A percentile compares a stretch with the other conserved stretches of the same genome.
Evolutionary conservation across 2,888 invertebrate species (phyloP).

Genomic region (Prosapia bicincta): DNA sequence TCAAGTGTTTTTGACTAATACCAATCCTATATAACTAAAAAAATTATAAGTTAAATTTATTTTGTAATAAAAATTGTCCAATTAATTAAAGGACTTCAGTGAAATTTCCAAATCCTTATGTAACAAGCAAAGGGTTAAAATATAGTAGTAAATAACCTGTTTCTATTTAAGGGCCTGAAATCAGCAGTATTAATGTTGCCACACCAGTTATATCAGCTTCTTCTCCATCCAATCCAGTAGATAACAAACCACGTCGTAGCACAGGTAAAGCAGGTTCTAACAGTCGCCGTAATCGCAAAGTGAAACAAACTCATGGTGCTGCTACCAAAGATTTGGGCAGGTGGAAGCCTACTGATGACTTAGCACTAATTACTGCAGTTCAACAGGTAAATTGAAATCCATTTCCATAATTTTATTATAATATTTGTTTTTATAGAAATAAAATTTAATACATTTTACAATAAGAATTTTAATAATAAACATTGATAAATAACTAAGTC

Average conservation of each 20-base stretch:
- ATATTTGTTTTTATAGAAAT: no score
- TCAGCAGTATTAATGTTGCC: background rate
- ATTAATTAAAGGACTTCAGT: no score
- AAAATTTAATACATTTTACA: no score
- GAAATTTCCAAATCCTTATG: no score
- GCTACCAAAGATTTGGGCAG: slow-evolving; percentile 83
- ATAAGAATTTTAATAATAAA: no score
- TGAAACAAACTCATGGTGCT: slow-evolving; percentile 63
- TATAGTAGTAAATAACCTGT: background rate
- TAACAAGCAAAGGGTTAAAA: no score
- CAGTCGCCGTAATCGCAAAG: slow-evolving; percentile 48
- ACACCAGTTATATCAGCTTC: slow-evolving; percentile 6
- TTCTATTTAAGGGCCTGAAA: slow-evolving; percentile 4
- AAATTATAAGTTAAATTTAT: no score
- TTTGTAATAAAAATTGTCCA: no score
- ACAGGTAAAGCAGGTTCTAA: slow-evolving; percentile 26
- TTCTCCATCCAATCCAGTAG: background rate
- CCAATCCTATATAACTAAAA: no score
- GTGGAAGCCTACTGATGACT: slow-evolving; percentile 97
- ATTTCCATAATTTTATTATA: no score
- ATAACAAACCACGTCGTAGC: slow-evolving; percentile 12
- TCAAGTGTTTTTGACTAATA: no score
- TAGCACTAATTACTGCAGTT: slow-evolving; percentile 88
- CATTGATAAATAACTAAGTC: no score
- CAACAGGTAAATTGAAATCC: slow-evolving; percentile 64